Evolutionary conservation across 1,140 invertebrate species (phyloP).

Genomic region (Zelostemma sp.): DNA sequence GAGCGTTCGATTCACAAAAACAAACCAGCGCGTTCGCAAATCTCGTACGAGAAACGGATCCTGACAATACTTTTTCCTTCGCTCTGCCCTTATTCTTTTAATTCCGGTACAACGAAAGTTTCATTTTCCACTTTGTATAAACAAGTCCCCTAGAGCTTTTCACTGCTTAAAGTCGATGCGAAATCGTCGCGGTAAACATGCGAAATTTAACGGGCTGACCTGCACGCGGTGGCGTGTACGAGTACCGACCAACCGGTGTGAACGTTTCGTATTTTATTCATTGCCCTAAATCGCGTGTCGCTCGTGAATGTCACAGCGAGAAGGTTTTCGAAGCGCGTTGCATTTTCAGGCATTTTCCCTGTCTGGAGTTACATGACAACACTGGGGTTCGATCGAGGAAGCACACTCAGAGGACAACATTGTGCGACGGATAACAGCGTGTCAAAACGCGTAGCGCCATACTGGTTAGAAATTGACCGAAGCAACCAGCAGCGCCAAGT

Average conservation of each 20-base stretch:
- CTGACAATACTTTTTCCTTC: no score
- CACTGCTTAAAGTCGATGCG: no score
- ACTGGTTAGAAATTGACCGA: slow-evolving; percentile 68
- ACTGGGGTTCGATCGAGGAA: slow-evolving; percentile 1
- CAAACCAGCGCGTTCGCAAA: background rate
- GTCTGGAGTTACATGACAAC: slow-evolving; percentile 2
- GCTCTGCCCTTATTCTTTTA: no score
- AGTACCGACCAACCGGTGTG: background rate
- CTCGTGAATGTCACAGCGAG: background rate
- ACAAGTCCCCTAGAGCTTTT: no score
- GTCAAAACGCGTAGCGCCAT: slow-evolving; percentile 66
- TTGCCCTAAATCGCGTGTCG: background rate
- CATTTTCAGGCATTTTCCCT: background rate
- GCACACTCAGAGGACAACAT: slow-evolving; percentile 3
- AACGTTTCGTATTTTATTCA: background rate
- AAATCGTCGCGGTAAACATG: background rate
- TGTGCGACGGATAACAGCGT: slow-evolving; percentile 46
- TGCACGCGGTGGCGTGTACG: background rate
- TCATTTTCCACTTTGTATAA: no score
- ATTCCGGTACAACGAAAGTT: no score
- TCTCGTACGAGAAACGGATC: no score
- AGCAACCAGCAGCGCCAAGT: slow-evolving; percentile 57
- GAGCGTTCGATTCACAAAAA: background rate
- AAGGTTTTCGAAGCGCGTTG: background rate
- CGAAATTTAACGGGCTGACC: background rate